A percentile compares a stretch with the other conserved stretches of the same genome.
phyloP scores from a whole-genome alignment of 1,140 invertebrate species.

The Drosophila ficusphila region DNA sequence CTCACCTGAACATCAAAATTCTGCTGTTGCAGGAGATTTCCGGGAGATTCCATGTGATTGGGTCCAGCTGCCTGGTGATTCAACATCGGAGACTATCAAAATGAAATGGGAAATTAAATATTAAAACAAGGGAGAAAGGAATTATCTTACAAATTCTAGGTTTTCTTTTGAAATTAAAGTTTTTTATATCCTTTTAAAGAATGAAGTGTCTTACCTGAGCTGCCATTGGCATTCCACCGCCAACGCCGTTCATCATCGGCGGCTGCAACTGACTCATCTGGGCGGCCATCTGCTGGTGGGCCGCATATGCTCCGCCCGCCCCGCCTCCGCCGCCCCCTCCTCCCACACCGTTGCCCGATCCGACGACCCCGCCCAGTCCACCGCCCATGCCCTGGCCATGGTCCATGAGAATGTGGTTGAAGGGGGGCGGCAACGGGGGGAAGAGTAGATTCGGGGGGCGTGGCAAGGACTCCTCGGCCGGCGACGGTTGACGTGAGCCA shows the following conservation, averaged over 20 bases:
- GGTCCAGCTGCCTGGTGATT: slow-evolving; percentile 79
- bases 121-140: background rate
- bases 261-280: slow-evolving; percentile 83
- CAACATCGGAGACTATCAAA: slow-evolving; percentile 73
- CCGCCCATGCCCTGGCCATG: slow-evolving; percentile 69
- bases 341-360: slow-evolving; percentile 50
- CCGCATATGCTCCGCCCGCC: slow-evolving; percentile 63
- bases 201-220: slow-evolving; percentile 70
- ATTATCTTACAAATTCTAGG: background rate
- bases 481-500: slow-evolving; percentile 95
- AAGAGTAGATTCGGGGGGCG: slow-evolving; percentile 73
- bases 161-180: background rate
- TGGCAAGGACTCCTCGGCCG: slow-evolving; percentile 89
- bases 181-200: too few relatives aligned
- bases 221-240: slow-evolving; percentile 81
- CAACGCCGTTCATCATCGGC: slow-evolving; percentile 83
- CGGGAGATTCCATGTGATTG: slow-evolving; percentile 83
- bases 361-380: slow-evolving; percentile 55
- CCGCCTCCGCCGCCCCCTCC: slow-evolving; percentile 29
- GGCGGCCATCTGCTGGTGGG: slow-evolving; percentile 80
- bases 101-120: slow-evolving; percentile 1
- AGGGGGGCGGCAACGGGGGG: slow-evolving; percentile 69
- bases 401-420: slow-evolving; percentile 84
- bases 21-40: slow-evolving; percentile 83
- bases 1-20: slow-evolving; percentile 84